Conservation (phyloP, 2,797 vertebrate genomes). For the Premnoplex brunnescens region DNA sequence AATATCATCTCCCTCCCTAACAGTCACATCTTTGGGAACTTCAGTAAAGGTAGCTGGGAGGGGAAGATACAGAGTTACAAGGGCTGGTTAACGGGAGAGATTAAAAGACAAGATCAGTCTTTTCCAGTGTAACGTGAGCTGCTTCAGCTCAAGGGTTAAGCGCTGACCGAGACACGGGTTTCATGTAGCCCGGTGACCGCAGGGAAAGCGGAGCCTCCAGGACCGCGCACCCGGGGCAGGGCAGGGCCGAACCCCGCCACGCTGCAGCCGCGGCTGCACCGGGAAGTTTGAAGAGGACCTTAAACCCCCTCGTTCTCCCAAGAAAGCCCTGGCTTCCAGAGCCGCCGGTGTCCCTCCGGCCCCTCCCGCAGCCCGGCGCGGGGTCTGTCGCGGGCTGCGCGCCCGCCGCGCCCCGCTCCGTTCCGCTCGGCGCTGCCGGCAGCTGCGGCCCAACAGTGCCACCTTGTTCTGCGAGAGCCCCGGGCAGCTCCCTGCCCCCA, state of each 20-base stretch:
- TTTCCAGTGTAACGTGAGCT: not conserved
- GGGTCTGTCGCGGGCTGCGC: not conserved
- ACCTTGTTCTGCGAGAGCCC: not conserved
- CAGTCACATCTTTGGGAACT: constrained; percentile 92
- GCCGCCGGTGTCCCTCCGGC: not conserved
- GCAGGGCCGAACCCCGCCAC: not conserved
- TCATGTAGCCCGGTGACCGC: not conserved
- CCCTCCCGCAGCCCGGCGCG: not conserved
- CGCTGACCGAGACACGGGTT: not conserved
- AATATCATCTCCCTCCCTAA: constrained; percentile 92
- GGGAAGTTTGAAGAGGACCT: not conserved
- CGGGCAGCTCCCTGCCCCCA: constrained; percentile 23
- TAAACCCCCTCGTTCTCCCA: not conserved
- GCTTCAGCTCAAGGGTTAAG: not conserved
- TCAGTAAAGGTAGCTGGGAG: constrained; percentile 89
- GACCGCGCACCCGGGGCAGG: not conserved
- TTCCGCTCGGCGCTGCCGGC: not conserved
- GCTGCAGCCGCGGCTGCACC: not conserved
- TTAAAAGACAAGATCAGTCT: not conserved
- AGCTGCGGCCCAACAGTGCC: constrained; percentile 30
- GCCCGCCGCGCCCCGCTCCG: not conserved
- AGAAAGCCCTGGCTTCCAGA: not conserved
- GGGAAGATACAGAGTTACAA: constrained; percentile 51
- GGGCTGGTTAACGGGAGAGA: constrained; percentile 39
- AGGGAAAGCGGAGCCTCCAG: not conserved